Base-by-base conservation (phyloP, 1,140 invertebrate genomes). In the Drosophila equinoxialis region DNA sequence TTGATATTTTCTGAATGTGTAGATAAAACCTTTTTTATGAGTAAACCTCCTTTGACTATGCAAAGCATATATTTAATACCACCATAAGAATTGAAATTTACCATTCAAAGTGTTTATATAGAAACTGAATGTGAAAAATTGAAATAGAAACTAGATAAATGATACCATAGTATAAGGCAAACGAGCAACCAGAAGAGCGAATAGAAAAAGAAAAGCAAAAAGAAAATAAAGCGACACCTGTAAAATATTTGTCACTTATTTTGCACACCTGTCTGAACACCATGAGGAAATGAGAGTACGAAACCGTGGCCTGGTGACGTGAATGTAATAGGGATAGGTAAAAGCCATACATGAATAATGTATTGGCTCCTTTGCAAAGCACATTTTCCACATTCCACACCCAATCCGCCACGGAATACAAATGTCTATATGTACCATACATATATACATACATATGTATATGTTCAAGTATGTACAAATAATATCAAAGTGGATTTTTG, bases 241-340 rank as follows among this genome's bases (percentile, higher is more conserved):
- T 85, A 57, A 86, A 81, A 81, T 79, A 82, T 86, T 79, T 73
- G 75, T 77, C 82, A 79, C 79, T 60, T 86, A 85, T 86, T 85
- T 86, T 86, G 82, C 82, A 86, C 82, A 85, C 82, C 82, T 85
- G 75, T 82, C 82, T 86, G 82, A 59, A 65, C 81, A 82, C 17
- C 48, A 39, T 13, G 37, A 51, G 33, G 17, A 17, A 14, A 33
- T 51, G 45, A 51, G 45, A 20, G 10, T 20, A 13, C 17, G 33
- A 6, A 45, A 37, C 20, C 10, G 10, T 37, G 35, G 35, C 35
- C 7, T 37, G 35, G 35, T 37, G 8, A n/a, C 10, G 10, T 39
- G 42, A 30, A 30, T 30, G 30, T 30, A 30, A 30, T 30, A 30
- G 30, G 30, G 30, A 39, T 41, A 69, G 39, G 64, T 51, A 20